These are phyloP conservation scores for Colletes collaris DNA, from an alignment of 2,888 invertebrate species.

Conservation along the genomic window DNA sequence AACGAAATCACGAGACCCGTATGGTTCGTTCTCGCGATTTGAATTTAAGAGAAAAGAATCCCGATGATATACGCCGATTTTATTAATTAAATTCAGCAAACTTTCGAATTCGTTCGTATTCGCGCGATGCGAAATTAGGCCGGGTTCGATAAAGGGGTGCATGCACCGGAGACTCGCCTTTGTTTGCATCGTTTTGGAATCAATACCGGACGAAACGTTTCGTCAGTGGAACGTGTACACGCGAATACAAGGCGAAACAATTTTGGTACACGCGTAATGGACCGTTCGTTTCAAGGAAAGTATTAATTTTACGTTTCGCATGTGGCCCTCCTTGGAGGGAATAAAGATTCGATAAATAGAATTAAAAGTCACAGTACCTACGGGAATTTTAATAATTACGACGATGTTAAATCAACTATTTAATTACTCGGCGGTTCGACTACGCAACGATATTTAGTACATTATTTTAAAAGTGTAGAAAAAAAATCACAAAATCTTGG, in stretches of 20 bases:
- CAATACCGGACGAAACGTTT: constrained; percentile 18
- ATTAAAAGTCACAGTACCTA: too few relatives aligned
- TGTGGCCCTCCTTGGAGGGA: too few relatives aligned
- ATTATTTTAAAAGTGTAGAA: too few relatives aligned
- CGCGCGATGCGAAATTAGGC: not conserved
- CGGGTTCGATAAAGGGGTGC: not conserved
- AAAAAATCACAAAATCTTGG: constrained; percentile 23
- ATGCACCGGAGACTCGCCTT: not conserved
- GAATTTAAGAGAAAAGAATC: not conserved
- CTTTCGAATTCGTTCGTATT: not conserved
- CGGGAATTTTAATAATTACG: too few relatives aligned
- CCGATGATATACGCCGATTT: not conserved
- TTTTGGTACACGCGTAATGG: too few relatives aligned
- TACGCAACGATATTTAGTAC: too few relatives aligned
- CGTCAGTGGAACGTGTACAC: not conserved
- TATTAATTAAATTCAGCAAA: not conserved
- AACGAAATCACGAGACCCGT: constrained; percentile 18
- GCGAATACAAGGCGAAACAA: too few relatives aligned
- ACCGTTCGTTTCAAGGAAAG: too few relatives aligned
- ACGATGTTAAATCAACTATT: too few relatives aligned
- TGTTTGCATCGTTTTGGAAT: not conserved
- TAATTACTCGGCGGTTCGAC: too few relatives aligned
- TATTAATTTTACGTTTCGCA: too few relatives aligned
- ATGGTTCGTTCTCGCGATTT: constrained; percentile 13
- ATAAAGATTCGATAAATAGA: too few relatives aligned